Evolutionary conservation across 1,140 invertebrate genomes (phyloP), one percentile per base, ranked within the genome.

Genomic region (Pseudomyrmex concolor): DNA sequence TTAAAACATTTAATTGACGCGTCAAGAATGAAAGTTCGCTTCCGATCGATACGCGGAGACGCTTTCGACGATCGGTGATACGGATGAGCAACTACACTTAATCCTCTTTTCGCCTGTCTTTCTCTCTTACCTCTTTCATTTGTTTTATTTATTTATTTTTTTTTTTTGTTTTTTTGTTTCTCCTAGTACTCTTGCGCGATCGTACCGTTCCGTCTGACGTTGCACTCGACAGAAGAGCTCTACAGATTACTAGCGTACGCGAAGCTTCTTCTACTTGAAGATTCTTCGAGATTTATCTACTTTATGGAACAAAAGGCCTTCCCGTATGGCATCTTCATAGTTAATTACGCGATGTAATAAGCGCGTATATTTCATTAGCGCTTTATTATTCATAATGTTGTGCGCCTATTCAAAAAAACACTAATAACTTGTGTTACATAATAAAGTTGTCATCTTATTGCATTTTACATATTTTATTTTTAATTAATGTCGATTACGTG

Each of bases 201-300:
- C 48, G 55, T 45, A 70, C 22, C 34, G 34, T 34, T 43, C 60
- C 55, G 59, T 74, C 70, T 72, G 59, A 82, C 8, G 59, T 12
- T 82, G 70, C 78, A 62, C 78, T 82, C 48, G 73, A 82, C 48
- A 63, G 25, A 59, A 82, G 48, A 19, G 68, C 71, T 74, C 71
- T 82, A 82, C 59, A 62, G 59, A 74, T 82, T 74, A 54, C 57
- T 74, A 82, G 70, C 57, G 59, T 63, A 74, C 68, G 59, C 34
- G 34, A 34, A 62, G 63, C 50, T 50, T 74, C 74, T 55, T 45
- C 50, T 34, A 45, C 57, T 82, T 57, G 70, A 82, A 74, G 48
- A 25, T 82, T 63, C 48, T 25, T 70, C 45, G 76, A 73, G 78
- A 74, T 80, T 80, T 84, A 66, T 83, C 81, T 83, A 76, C 62